A percentile compares a stretch with the other conserved stretches of the same genome.
Conservation (phyloP, 2,888 invertebrate genomes). For the Priapulus caudatus region DNA sequence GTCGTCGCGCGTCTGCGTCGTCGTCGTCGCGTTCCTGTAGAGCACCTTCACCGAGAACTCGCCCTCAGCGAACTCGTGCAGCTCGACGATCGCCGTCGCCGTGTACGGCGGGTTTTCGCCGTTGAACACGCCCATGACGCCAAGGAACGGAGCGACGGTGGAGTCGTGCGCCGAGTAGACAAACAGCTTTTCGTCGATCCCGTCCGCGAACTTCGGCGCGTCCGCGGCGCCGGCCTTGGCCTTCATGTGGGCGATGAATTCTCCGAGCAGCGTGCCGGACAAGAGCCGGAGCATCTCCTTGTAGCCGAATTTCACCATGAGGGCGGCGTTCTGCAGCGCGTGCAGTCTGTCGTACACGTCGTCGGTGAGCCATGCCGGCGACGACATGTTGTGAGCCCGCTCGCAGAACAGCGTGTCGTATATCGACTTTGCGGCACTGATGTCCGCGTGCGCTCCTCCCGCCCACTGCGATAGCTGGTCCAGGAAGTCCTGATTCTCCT, state of each 20-base stretch:
- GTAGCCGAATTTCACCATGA: constrained; percentile 23
- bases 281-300: constrained; percentile 23
- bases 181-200: no score
- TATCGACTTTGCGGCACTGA: constrained; percentile 25
- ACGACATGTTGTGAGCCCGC: constrained; percentile 5
- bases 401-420: constrained; percentile 27
- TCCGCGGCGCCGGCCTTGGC: no score
- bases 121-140: not conserved
- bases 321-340: constrained; percentile 24
- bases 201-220: no score
- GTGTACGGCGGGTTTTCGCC: not conserved
- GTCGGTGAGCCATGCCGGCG: constrained; percentile 18
- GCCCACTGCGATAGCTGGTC: constrained; percentile 22
- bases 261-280: constrained; percentile 21
- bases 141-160: not conserved
- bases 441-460: constrained; percentile 32
- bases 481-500: constrained; percentile 21
- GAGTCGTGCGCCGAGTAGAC: no score
- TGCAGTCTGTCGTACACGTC: constrained; percentile 21
- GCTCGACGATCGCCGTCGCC: not conserved
- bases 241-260: not conserved
- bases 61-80: not conserved
- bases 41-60: not conserved
- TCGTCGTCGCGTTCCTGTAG: not conserved
- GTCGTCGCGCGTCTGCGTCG: not conserved